Evolutionary conservation across 2,113 vertebrate genomes (phyloP).

Genomic region (Bombycilla garrulus): DNA sequence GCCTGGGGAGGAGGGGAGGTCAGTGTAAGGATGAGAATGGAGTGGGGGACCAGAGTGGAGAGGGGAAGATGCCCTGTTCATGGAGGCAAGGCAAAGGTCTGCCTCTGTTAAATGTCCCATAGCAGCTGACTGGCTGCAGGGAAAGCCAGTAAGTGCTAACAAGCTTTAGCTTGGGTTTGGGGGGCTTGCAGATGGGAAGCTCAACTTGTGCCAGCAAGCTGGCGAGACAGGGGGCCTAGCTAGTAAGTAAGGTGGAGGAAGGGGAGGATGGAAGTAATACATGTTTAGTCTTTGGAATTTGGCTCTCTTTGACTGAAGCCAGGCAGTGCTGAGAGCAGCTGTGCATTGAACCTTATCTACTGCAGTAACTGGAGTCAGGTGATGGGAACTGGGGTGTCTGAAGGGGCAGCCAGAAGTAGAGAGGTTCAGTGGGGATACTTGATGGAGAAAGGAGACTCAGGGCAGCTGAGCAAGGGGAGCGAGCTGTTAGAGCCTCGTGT

Average conservation of each 20-base stretch:
- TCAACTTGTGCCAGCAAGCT: not conserved
- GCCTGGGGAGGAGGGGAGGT: not conserved
- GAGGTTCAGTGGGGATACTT: not conserved
- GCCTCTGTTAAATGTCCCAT: not conserved
- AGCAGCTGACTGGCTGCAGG: not conserved
- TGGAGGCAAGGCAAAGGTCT: not conserved
- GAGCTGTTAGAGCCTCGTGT: not conserved
- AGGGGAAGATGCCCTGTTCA: not conserved
- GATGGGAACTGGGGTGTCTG: not conserved
- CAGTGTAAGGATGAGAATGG: not conserved
- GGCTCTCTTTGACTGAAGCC: not conserved
- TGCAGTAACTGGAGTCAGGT: not conserved
- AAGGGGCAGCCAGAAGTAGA: not conserved
- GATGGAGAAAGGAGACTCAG: not conserved
- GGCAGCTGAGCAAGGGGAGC: not conserved
- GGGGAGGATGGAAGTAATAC: not conserved
- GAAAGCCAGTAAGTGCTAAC: not conserved
- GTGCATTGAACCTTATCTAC: not conserved
- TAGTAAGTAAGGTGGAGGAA: not conserved
- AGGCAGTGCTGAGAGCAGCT: not conserved
- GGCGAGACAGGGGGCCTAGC: not conserved
- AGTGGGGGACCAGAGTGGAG: rapidly evolving
- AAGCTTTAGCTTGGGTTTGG: not conserved
- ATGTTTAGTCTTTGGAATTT: not conserved
- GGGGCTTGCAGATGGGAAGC: not conserved